These are phyloP conservation scores for Drosophila oshimai DNA, from an alignment of 1,140 invertebrate species.

Conservation along the genomic window DNA sequence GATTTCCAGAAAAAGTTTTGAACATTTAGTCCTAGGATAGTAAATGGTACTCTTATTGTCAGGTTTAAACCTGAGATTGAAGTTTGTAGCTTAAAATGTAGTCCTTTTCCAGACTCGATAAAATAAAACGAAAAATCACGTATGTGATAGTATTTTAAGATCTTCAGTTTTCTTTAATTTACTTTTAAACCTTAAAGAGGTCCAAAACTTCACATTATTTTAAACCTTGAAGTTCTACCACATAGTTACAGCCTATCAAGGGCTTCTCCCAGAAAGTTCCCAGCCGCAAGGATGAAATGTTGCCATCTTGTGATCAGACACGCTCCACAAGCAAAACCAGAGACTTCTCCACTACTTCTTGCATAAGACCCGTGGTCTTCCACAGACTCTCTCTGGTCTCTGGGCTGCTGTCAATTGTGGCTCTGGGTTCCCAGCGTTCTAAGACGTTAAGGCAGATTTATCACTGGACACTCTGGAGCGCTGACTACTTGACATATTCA, in stretches of 20 bases:
- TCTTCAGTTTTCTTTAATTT: not conserved
- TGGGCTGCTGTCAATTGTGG: constrained; percentile 16
- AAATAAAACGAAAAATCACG: no score
- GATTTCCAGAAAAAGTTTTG: no score
- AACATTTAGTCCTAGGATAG: no score
- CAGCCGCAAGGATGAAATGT: constrained; percentile 18
- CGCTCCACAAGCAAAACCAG: constrained; percentile 45
- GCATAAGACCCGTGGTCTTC: not conserved
- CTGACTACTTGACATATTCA: constrained; percentile 79
- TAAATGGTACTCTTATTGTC: no score
- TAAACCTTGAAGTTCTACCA: not conserved
- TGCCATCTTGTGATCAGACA: constrained; percentile 36
- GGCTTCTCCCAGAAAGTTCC: not conserved
- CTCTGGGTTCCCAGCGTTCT: constrained; percentile 43
- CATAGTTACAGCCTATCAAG: not conserved
- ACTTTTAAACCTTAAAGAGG: not conserved
- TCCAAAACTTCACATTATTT: not conserved
- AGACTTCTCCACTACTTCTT: not conserved
- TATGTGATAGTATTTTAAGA: no score
- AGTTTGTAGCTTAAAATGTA: no score
- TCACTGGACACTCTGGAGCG: constrained; percentile 65
- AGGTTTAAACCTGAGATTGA: no score
- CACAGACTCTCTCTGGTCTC: not conserved
- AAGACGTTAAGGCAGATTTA: constrained; percentile 66
- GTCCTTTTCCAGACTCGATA: no score